Evolutionary conservation across 2,888 invertebrate species (phyloP).

Genomic region (Meteorus colon): DNA sequence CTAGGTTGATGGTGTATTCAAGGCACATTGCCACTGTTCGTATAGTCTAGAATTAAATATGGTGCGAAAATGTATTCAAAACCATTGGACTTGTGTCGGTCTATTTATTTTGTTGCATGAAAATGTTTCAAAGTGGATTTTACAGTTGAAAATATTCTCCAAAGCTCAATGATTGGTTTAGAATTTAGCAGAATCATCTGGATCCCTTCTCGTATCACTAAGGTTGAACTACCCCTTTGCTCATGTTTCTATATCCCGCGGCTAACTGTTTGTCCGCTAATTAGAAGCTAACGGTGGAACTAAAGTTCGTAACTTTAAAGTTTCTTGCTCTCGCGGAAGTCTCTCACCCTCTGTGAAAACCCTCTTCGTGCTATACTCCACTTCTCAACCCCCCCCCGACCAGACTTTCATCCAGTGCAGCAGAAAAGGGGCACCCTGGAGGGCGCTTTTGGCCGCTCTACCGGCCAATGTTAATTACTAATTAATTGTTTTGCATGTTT

Average conservation of each 20-base stretch:
- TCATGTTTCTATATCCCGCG: slow-evolving; percentile 61
- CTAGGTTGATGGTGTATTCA: not conserved
- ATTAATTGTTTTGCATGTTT: slow-evolving; percentile 72
- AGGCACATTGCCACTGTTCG: not conserved
- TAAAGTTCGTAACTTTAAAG: slow-evolving; percentile 70
- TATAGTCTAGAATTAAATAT: not conserved
- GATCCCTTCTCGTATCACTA: not conserved
- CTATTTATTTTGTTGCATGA: not conserved
- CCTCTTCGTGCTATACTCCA: slow-evolving; percentile 35
- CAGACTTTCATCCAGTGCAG: slow-evolving; percentile 23
- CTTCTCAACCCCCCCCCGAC: slow-evolving; percentile 25
- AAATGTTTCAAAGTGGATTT: not conserved
- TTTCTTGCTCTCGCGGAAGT: slow-evolving; percentile 66
- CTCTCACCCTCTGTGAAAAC: slow-evolving; percentile 39
- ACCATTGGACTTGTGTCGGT: too few species aligned
- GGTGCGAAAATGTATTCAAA: not conserved
- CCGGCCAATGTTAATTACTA: slow-evolving; percentile 68
- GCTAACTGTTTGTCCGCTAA: slow-evolving; percentile 72
- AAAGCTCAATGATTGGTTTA: not conserved
- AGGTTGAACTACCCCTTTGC: slow-evolving; percentile 22
- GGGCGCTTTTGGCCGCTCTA: slow-evolving; percentile 35
- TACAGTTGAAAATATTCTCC: not conserved
- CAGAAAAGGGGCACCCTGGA: slow-evolving; percentile 31
- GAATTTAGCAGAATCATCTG: not conserved
- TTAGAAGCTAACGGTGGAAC: slow-evolving; percentile 72